These are phyloP conservation scores for Platichthys flesus DNA, from an alignment of 2,113 vertebrate species.

Conservation along the genomic window DNA sequence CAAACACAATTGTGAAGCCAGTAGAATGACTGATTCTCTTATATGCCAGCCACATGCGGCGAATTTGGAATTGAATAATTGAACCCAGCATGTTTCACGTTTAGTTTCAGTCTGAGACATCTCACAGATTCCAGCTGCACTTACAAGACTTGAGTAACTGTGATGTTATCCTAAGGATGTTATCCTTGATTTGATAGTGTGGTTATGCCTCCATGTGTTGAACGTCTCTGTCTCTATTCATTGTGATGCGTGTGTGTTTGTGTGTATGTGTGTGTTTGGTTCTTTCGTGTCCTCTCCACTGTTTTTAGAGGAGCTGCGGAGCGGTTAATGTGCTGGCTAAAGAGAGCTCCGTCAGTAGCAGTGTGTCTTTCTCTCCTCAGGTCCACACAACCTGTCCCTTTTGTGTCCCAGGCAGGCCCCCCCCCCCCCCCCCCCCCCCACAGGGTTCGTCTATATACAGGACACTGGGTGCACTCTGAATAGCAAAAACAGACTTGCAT, in stretches of 20 bases:
- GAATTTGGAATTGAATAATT: background rate
- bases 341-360: constrained; percentile 55
- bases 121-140: background rate
- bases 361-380: constrained; percentile 53
- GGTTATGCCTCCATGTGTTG: constrained; percentile 27
- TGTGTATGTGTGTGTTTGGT: constrained; percentile 13
- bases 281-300: constrained; percentile 46
- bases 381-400: constrained; percentile 69
- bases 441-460: constrained; percentile 2
- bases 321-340: constrained; percentile 70
- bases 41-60: no score
- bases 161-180: constrained; percentile 3
- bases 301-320: constrained; percentile 63
- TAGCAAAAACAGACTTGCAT: constrained; percentile 1
- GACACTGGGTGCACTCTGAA: constrained; percentile 26
- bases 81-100: constrained; percentile 6
- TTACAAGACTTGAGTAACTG: constrained; percentile 15
- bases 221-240: constrained; percentile 32
- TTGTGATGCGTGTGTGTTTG: constrained; percentile 30
- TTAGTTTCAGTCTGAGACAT: background rate
- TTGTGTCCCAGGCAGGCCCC: constrained; percentile 50
- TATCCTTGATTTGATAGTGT: background rate
- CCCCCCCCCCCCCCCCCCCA: constrained; percentile 42
- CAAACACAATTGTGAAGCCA: no score
- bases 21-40: no score